These are phyloP conservation scores for Pachypanchax playfairii DNA, from an alignment of 2,113 vertebrate species.

Conservation along the genomic window DNA sequence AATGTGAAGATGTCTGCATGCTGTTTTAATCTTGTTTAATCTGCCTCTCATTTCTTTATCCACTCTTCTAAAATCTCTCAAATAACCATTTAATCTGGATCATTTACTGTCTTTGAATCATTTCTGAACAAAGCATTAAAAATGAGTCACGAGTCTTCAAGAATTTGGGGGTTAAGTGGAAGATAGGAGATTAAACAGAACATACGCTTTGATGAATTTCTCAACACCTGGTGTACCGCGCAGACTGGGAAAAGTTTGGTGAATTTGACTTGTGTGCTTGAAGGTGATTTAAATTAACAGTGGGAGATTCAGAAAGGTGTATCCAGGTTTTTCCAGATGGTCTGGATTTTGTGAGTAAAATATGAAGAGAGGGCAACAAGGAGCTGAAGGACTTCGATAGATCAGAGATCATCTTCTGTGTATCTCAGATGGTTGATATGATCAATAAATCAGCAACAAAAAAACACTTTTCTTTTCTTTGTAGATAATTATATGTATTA, in stretches of 20 bases:
- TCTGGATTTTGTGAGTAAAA: background rate
- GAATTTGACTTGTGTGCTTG: slow-evolving; percentile 10
- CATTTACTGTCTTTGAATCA: background rate
- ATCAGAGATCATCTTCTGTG: background rate
- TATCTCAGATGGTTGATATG: background rate
- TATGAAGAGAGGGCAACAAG: background rate
- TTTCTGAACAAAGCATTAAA: too few species aligned
- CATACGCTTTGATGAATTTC: slow-evolving; percentile 36
- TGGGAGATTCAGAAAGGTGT: slow-evolving; percentile 9
- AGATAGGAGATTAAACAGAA: slow-evolving; percentile 7
- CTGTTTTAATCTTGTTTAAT: background rate
- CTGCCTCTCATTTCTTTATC: background rate
- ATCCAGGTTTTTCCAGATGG: background rate
- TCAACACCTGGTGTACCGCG: slow-evolving; percentile 34
- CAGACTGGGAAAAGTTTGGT: slow-evolving; percentile 29
- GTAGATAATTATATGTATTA: too few species aligned
- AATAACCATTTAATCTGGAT: background rate
- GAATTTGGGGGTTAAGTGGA: background rate
- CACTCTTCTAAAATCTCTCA: background rate
- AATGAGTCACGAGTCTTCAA: background rate
- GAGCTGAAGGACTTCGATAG: background rate
- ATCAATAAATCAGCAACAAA: slow-evolving; percentile 13
- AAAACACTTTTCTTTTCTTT: too few species aligned
- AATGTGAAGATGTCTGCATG: too few species aligned
- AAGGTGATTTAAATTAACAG: slow-evolving; percentile 6